Conservation (phyloP, 2,888 invertebrate genomes). For the Uropetala carovei region DNA sequence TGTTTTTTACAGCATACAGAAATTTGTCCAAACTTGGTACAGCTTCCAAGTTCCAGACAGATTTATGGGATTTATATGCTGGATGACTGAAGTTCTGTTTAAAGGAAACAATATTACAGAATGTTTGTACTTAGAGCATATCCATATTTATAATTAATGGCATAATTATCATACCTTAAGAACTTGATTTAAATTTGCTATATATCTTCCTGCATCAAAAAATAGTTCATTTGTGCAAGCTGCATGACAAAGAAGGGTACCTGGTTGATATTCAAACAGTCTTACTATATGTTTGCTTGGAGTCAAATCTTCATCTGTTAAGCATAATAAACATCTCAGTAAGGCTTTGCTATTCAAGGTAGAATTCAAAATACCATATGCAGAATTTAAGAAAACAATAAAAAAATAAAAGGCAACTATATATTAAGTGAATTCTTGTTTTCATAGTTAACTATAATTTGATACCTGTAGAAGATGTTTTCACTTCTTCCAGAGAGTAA, state of each 20-base stretch:
- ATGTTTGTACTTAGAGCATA: constrained; percentile 28
- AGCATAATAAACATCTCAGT: too few relatives aligned
- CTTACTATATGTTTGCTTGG: constrained; percentile 81
- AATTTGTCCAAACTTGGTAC: constrained; percentile 84
- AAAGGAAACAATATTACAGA: constrained; percentile 14
- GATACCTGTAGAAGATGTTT: constrained; percentile 30
- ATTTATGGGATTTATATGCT: constrained; percentile 81
- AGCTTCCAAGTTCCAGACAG: constrained; percentile 87
- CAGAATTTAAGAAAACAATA: too few relatives aligned
- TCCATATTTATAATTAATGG: neutral
- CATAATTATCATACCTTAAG: constrained; percentile 59
- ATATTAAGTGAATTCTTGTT: too few relatives aligned
- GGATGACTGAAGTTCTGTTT: constrained; percentile 83
- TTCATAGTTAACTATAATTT: too few relatives aligned
- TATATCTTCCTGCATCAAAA: constrained; percentile 84
- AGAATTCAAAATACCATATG: too few relatives aligned
- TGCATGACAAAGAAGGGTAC: constrained; percentile 82
- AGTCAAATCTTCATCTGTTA: too few relatives aligned
- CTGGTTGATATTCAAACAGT: constrained; percentile 86
- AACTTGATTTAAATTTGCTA: constrained; percentile 81
- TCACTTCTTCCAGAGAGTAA: constrained; percentile 77
- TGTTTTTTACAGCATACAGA: constrained; percentile 82
- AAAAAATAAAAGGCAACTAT: too few relatives aligned
- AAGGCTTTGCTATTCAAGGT: too few relatives aligned
- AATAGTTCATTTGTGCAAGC: constrained; percentile 80